Evolutionary conservation across 1,140 invertebrate species (phyloP).

Genomic region (Teleogryllus occipitalis): DNA sequence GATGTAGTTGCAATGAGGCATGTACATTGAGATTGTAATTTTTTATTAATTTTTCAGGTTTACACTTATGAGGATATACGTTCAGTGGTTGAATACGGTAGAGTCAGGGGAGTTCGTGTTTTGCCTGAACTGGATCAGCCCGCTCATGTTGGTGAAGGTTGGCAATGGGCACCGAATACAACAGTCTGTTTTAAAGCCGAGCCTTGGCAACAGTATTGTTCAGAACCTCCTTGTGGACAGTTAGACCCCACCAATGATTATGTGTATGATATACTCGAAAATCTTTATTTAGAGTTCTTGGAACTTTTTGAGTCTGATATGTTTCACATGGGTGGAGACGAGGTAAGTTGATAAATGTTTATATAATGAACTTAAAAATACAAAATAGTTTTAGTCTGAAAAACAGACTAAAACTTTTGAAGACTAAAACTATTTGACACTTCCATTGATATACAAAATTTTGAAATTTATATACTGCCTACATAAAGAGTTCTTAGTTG

Average conservation of each 20-base stretch:
- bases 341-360: slow-evolving; percentile 51
- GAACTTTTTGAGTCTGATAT: slow-evolving; percentile 59
- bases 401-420: too few relatives aligned
- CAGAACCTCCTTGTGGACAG: slow-evolving; percentile 81
- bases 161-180: slow-evolving; percentile 61
- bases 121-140: slow-evolving; percentile 81
- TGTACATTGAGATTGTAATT: neutral
- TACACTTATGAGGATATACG: slow-evolving; percentile 62
- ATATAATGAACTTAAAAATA: too few relatives aligned
- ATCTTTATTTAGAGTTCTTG: slow-evolving; percentile 60
- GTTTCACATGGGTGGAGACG: slow-evolving; percentile 86
- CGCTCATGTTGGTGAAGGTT: slow-evolving; percentile 80
- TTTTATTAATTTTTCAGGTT: slow-evolving; percentile 49
- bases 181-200: slow-evolving; percentile 60
- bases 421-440: too few relatives aligned
- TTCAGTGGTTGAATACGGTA: slow-evolving; percentile 59
- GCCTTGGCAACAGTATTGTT: slow-evolving; percentile 68
- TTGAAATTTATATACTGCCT: too few relatives aligned
- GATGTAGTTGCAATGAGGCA: neutral
- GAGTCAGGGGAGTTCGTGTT: slow-evolving; percentile 59
- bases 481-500: too few relatives aligned
- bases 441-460: too few relatives aligned
- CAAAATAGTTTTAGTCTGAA: too few relatives aligned
- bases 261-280: slow-evolving; percentile 63
- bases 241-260: slow-evolving; percentile 66